A percentile compares a stretch with the other conserved stretches of the same genome.
These are phyloP conservation scores for Gnathonemus echidnorhynchus DNA, from an alignment of 2,113 vertebrate genomes.

Conservation along the genomic window DNA sequence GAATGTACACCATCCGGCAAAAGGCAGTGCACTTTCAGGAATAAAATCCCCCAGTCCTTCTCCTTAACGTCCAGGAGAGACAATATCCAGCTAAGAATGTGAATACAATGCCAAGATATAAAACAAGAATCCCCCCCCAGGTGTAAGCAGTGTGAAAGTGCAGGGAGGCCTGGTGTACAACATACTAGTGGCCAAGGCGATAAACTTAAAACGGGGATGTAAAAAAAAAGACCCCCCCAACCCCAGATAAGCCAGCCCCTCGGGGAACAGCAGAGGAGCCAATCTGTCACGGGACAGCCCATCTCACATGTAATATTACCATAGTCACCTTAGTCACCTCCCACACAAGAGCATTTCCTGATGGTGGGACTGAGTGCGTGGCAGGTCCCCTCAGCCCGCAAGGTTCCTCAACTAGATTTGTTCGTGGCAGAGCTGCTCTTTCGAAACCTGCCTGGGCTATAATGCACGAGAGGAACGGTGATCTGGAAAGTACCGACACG, in stretches of 20 bases:
- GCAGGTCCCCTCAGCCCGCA: neutral
- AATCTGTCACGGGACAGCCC: neutral
- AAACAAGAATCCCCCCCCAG: neutral
- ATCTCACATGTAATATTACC: neutral
- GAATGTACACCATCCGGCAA: neutral
- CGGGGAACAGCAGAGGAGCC: neutral
- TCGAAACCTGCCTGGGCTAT: neutral
- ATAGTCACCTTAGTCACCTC: neutral
- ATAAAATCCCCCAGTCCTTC: neutral
- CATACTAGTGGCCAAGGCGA: slow-evolving; percentile 22
- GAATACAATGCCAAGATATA: neutral
- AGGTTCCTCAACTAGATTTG: too few relatives aligned
- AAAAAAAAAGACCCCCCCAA: neutral
- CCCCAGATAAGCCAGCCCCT: neutral
- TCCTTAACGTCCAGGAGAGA: neutral
- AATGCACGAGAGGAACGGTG: neutral
- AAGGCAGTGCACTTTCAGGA: neutral
- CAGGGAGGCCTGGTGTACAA: neutral
- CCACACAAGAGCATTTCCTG: neutral
- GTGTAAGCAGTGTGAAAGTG: neutral
- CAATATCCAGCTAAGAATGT: neutral
- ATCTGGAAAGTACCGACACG: neutral
- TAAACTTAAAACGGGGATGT: slow-evolving; percentile 20
- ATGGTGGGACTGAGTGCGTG: neutral
- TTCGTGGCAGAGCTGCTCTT: neutral